A percentile compares a stretch with the other conserved stretches of the same genome.
These are phyloP conservation scores for Papilio helenus DNA, from an alignment of 1,140 invertebrate species.

Conservation along the genomic window DNA sequence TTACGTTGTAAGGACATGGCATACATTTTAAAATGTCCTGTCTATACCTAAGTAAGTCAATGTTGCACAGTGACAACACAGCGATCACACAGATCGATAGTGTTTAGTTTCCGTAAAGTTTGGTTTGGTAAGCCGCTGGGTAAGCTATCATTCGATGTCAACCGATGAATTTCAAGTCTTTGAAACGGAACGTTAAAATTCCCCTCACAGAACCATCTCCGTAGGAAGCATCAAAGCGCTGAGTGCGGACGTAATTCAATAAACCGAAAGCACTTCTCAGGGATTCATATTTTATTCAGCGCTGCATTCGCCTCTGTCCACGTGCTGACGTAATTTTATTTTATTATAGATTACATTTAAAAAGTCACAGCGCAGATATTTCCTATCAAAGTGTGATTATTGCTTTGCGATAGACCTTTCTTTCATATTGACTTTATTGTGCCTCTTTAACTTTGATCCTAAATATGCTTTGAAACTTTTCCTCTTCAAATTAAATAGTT, in stretches of 20 bases:
- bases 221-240: constrained; percentile 26
- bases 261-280: constrained; percentile 28
- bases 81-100: neutral
- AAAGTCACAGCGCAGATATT: neutral
- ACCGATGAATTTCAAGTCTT: constrained; percentile 13
- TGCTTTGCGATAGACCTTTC: no score
- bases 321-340: constrained; percentile 10
- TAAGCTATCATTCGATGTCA: constrained; percentile 15
- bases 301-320: constrained; percentile 26
- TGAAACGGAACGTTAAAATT: constrained; percentile 23
- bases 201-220: constrained; percentile 26
- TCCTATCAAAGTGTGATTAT: neutral
- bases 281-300: constrained; percentile 37
- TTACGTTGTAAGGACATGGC: no score
- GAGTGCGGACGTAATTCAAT: constrained; percentile 36
- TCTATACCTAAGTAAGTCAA: neutral
- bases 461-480: no score
- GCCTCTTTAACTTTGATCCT: no score
- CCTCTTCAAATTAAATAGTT: no score
- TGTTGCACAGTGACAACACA: neutral
- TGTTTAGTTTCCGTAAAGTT: neutral
- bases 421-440: no score
- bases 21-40: neutral
- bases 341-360: constrained; percentile 10
- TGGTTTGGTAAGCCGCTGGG: neutral